Evolutionary conservation across 2,113 vertebrate genomes (phyloP), one percentile per base, ranked within the genome.

Genomic region (Atlantisia rogersi): DNA sequence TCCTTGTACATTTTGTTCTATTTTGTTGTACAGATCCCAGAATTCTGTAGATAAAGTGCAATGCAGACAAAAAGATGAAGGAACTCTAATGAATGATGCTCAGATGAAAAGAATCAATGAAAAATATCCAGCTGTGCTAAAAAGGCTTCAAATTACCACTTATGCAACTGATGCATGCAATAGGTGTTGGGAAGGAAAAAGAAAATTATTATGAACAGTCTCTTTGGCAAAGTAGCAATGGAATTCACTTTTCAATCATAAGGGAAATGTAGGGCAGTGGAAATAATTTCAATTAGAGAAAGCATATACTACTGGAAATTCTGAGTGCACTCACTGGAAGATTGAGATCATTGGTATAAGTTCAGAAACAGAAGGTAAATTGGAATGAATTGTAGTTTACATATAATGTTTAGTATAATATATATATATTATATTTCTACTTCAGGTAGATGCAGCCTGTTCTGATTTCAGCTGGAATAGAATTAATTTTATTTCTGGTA

Each of bases 41-140:
- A 17, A 75, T 80, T 87, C 40, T 94, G 52, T 25, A 92, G 69
- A 79, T 91, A 94, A 94, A 79, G 58, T 69, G 53, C 77, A 73
- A 60, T 69, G 90, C 28, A 56, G 56, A 84, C 48, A 60, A 94
- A 95, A 90, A 97, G 78, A 79, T 28, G 82, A 94, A 96, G 60
- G 75, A 90, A 94, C 80, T 86, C 85, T 92, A 96, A 95, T 79
- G 84, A 97, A 96, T 93, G 92, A 95, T 96, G n/a, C 71, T 96
- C 63, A 94, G 71, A 95, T 92, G 69, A 97, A 97, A 97, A 96
- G 95, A 97, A 93, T 95, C 93, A 96, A 59, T 96, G 75, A 93
- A 96, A 97, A 98, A 97, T 93, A 95, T 77, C 92, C 95, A 97
- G 90, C 91, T 95, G 92, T 79, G 76, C 58, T 86, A 96, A 97